Evolutionary conservation across 2,797 vertebrate species (phyloP), one percentile per base, ranked within the genome.

Genomic region (Cephalopachus bancanus): DNA sequence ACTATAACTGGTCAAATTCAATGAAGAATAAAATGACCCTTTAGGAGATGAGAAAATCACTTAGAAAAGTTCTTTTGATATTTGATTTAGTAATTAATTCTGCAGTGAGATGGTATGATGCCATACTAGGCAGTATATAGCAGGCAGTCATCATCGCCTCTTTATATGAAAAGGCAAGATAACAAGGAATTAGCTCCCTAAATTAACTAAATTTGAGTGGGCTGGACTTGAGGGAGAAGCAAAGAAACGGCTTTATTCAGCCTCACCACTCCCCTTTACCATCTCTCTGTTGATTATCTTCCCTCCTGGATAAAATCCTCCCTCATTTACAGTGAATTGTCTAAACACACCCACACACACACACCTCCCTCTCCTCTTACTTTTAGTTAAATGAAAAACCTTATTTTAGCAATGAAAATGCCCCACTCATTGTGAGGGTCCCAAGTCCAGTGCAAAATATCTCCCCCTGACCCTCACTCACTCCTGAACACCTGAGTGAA

Each of bases 51-150:
- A 97, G 86, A 96, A 97, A 95, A 93, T 71, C 44, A 84, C 60
- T 74, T 93, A 79, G 79, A 76, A 87, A 96, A 92, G 17, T 89
- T 96, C 75, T 93, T 93, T 65, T 65, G 74, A 28, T 86, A 76
- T 97, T 96, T 89, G 89, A 91, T 78, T 83, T 83, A 78, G 49
- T 95, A 89, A 96, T 93, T 97, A 97, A 96, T 92, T 97, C 91
- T 92, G 53, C 55, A 76, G 51, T 91, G 44, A 93, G 55, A 89
- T 86, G 59, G 17, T 3, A 37, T 76, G 53, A 76, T 0, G 0
- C 53, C 57, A 37, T 67, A 26, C 8, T 75, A 67, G 93, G 55
- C 28, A 9, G n/a, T 9, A 7, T 7, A 22, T 9, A 55, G 26
- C 22, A 65, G 24, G 33, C 5, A 20, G 16, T 22, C n/a, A 53